Evolutionary conservation across 2,113 vertebrate genomes (phyloP).

Genomic region (Forbesichthys agassizii): DNA sequence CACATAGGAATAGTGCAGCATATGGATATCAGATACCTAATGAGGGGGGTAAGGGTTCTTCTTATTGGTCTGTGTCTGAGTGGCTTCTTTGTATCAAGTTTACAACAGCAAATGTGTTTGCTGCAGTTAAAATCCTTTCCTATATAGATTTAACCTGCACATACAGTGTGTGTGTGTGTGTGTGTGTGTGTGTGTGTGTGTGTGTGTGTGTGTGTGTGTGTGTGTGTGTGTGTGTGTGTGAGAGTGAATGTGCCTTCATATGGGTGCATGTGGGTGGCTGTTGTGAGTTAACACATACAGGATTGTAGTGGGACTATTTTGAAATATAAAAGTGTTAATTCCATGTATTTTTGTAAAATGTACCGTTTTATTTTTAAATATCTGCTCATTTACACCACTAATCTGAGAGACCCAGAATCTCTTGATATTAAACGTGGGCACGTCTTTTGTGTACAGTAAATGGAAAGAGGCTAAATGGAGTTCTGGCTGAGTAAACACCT

Average conservation of each 20-base stretch:
- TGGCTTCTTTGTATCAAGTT: neutral
- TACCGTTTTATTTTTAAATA: too few species aligned
- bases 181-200: neutral
- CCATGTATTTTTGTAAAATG: too few species aligned
- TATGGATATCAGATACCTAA: constrained; percentile 44
- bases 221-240: neutral
- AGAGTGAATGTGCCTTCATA: neutral
- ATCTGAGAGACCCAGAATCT: too few species aligned
- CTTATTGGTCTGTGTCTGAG: constrained; percentile 19
- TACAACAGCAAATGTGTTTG: neutral
- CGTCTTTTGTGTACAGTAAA: too few species aligned
- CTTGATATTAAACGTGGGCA: too few species aligned
- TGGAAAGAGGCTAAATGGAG: too few species aligned
- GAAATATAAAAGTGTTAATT: too few species aligned
- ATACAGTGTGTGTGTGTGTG: neutral
- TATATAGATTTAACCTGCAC: neutral
- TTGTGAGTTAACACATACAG: neutral
- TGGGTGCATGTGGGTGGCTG: neutral
- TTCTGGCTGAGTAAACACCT: too few species aligned
- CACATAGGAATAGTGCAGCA: constrained; percentile 37
- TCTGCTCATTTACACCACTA: too few species aligned
- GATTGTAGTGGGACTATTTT: too few species aligned
- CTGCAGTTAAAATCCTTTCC: neutral
- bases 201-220: neutral
- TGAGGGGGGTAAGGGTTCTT: constrained; percentile 25